Conservation (phyloP, 1,140 invertebrate genomes). For the Tetramorium simillimum region DNA sequence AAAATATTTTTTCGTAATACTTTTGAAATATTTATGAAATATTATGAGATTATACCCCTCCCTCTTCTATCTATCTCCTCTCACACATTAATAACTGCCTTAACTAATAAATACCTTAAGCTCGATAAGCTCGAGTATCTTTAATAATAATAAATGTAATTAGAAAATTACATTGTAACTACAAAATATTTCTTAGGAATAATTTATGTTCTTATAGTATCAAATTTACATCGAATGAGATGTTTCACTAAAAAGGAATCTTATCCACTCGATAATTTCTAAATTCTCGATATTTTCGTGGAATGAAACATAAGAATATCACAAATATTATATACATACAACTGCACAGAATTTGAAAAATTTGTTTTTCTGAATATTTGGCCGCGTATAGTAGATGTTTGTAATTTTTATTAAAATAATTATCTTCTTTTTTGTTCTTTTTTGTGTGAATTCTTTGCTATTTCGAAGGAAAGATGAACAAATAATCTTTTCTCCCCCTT, state of each 20-base stretch:
- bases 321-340: not conserved
- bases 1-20: not conserved
- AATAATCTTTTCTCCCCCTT: slow-evolving; percentile 36
- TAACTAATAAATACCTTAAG: not conserved
- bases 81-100: no score
- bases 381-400: not conserved
- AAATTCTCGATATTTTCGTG: no score
- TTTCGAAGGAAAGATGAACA: slow-evolving; percentile 33
- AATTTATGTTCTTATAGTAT: not conserved
- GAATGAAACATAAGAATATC: not conserved
- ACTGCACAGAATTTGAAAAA: not conserved
- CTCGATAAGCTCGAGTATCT: not conserved
- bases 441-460: not conserved
- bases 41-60: not conserved
- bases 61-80: not conserved
- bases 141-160: not conserved
- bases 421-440: not conserved
- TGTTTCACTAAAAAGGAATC: slow-evolving; percentile 10
- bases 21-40: not conserved
- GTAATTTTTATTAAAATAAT: slow-evolving; percentile 39
- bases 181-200: not conserved
- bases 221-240: not conserved
- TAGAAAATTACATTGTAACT: slow-evolving; percentile 9
- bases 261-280: slow-evolving; percentile 18
- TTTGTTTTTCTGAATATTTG: not conserved